These are phyloP conservation scores for Dipodomys ordii DNA, from an alignment of 2,113 vertebrate species.

Conservation along the genomic window DNA sequence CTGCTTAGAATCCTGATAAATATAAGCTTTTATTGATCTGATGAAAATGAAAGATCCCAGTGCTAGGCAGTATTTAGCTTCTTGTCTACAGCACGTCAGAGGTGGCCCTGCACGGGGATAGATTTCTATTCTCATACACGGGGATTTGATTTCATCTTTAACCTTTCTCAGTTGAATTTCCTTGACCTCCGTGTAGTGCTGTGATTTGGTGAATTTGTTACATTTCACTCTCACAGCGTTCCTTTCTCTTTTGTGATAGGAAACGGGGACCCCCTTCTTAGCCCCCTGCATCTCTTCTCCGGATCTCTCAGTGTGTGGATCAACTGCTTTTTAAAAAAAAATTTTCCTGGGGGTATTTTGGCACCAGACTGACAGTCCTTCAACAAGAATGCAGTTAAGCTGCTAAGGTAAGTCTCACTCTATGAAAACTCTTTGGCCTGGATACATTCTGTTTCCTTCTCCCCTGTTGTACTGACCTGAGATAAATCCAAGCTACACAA, in stretches of 20 bases:
- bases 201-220: conserved; percentile 95
- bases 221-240: conserved; percentile 91
- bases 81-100: conserved; percentile 95
- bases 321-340: conserved; percentile 67
- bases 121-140: conserved; percentile 94
- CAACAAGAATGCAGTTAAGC: conserved; percentile 98
- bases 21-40: conserved; percentile 99
- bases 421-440: conserved; percentile 70
- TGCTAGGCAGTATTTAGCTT: conserved; percentile 99
- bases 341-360: conserved; percentile 87
- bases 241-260: conserved; percentile 89
- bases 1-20: conserved; percentile 99
- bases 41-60: conserved; percentile 99
- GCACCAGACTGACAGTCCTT: conserved; percentile 91
- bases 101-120: conserved; percentile 96
- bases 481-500: not conserved
- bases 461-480: not conserved
- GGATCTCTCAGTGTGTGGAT: conserved; percentile 81
- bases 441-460: not conserved
- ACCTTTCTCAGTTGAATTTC: conserved; percentile 96
- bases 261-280: conserved; percentile 84
- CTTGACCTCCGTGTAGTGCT: conserved; percentile 95
- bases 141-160: conserved; percentile 99
- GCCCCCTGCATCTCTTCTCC: conserved; percentile 84
- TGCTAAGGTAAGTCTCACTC: conserved; percentile 94